Evolutionary conservation across 2,888 invertebrate species (phyloP), one percentile per base, ranked within the genome.

Genomic region (Heteropelma amictum): DNA sequence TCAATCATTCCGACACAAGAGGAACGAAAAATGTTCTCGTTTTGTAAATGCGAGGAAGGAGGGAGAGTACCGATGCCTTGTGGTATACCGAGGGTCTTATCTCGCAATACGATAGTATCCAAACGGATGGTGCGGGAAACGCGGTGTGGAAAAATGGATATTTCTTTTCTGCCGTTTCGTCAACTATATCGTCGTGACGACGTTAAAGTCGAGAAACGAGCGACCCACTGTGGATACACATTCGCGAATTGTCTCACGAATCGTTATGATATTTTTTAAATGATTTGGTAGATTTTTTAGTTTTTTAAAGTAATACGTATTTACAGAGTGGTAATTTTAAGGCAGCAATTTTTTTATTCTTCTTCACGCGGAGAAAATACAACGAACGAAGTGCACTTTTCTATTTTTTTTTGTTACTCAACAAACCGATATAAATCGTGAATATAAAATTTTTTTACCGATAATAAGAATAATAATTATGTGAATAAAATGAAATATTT

Each of bases 141-240:
- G 7, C n/a, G 17, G 3, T 8, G 23, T 23, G 53, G 19, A 19
- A 49, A 47, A 49, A 63, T 33, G n/a, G 33, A 58, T 68, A 73
- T 8, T 58, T 45, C 6, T 56, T 67, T 68, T 58, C 42, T 58
- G 8, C 23, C 35, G 30, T 65, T 65, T 51, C 40, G 49, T 33
- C 47, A 38, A 64, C 33, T 28, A 58, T 45, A 60, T 8, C 38
- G 38, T 21, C 38, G 35, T 30, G 60, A 61, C 38, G 47, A 67
- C 60, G 17, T 60, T 60, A 33, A 54, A 72, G 14, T 28, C 51
- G 64, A 71, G 40, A 28, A n/a, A n/a, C n/a, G n/a, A n/a, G n/a
- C 64, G 71, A 71, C 40, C 19, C 42, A 54, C 35, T 35, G 65
- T n/a, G n/a, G 47, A 61, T 72, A 61, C 54, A 47, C 54, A 40